phyloP scores from a whole-genome alignment of 2,888 invertebrate genomes.

The Nephrotoma guestfalica region DNA sequence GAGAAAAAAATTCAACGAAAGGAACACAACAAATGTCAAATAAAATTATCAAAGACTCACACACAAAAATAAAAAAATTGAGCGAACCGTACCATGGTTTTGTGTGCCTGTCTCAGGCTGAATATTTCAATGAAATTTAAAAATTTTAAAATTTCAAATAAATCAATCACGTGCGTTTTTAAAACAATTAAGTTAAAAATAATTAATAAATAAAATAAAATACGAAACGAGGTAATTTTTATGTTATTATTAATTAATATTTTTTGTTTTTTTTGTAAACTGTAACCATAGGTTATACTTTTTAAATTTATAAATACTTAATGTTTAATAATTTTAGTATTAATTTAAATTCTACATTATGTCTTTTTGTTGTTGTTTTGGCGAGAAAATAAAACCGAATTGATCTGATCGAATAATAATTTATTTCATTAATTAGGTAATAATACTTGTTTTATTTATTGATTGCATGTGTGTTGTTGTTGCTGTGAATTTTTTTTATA shows the following conservation, averaged over 20 bases:
- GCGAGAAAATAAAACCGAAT: neutral
- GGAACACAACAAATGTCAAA: neutral
- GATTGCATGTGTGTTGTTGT: neutral
- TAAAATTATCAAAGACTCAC: neutral
- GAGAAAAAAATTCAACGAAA: neutral
- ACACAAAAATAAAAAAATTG: neutral
- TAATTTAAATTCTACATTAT: neutral
- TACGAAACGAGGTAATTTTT: neutral
- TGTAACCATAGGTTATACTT: neutral
- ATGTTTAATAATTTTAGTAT: neutral
- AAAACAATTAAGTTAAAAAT: neutral
- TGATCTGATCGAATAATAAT: neutral
- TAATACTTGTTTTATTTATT: neutral
- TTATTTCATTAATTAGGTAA: neutral
- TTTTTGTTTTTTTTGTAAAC: neutral
- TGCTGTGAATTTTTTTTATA: neutral
- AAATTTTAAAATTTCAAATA: neutral
- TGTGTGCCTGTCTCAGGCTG: neutral
- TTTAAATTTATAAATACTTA: conserved; percentile 1
- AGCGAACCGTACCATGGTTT: neutral
- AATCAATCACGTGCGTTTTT: neutral
- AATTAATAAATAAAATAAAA: neutral
- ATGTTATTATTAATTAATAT: neutral
- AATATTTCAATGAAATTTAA: neutral
- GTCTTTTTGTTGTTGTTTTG: neutral